phyloP scores from a whole-genome alignment of 2,888 invertebrate genomes.

The Camponotus fellah region DNA sequence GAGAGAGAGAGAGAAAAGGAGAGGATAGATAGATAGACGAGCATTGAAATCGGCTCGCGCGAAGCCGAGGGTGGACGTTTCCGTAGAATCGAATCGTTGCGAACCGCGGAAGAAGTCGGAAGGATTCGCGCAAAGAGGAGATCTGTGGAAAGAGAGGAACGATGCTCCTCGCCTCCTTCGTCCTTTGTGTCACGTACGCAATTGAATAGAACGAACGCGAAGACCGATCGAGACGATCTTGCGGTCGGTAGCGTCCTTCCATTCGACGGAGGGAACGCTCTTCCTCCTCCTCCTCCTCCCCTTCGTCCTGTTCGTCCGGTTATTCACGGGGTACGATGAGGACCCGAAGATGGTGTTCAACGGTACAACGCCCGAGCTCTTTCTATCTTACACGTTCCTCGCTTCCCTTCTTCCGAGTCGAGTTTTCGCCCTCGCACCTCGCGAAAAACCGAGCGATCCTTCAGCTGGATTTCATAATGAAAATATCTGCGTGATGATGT shows the following conservation, averaged over 20 bases:
- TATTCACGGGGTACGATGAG: slow-evolving; percentile 25
- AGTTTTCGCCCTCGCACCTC: slow-evolving; percentile 68
- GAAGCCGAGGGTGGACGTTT: slow-evolving; percentile 10
- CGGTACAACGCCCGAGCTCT: slow-evolving; percentile 67
- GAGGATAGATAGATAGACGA: not conserved
- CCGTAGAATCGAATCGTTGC: slow-evolving; percentile 40
- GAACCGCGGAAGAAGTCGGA: slow-evolving; percentile 42
- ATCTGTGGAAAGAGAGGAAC: not conserved
- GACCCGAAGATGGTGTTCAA: slow-evolving; percentile 67
- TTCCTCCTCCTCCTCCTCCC: slow-evolving; percentile 37
- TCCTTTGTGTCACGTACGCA: slow-evolving; percentile 54
- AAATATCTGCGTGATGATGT: not conserved
- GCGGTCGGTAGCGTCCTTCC: slow-evolving; percentile 68
- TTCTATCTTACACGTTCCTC: slow-evolving; percentile 61
- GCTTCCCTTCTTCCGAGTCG: slow-evolving; percentile 36
- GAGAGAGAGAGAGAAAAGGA: not conserved
- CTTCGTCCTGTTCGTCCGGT: slow-evolving; percentile 63
- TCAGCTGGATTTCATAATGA: not conserved
- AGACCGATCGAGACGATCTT: slow-evolving; percentile 55
- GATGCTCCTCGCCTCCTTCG: slow-evolving; percentile 3
- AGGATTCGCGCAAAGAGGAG: not conserved
- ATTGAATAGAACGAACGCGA: slow-evolving; percentile 51
- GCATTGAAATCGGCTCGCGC: slow-evolving; percentile 37
- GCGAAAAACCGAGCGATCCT: slow-evolving; percentile 58
- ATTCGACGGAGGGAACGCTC: slow-evolving; percentile 62